Conservation (phyloP, 2,888 invertebrate species). For the Dryobota labecula region DNA sequence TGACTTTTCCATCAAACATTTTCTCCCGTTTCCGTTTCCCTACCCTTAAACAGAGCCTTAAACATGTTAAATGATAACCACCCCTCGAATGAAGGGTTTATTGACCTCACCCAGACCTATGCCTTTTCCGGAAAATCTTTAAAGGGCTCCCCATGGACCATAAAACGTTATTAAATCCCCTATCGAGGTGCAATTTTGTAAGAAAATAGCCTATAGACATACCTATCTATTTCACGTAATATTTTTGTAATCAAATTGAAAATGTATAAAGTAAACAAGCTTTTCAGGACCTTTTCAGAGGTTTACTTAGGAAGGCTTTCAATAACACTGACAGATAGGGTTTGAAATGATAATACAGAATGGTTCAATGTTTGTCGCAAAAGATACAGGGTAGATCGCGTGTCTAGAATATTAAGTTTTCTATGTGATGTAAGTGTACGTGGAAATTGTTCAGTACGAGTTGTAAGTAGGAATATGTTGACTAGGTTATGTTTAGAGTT, state of each 20-base stretch:
- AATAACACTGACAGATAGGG: constrained; percentile 43
- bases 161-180: constrained; percentile 16
- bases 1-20: not conserved
- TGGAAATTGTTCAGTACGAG: not conserved
- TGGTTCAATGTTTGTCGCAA: constrained; percentile 8
- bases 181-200: not conserved
- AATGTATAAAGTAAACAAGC: constrained; percentile 22
- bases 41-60: constrained; percentile 17
- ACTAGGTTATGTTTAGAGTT: not conserved
- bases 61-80: constrained; percentile 37
- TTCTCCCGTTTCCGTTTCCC: not conserved
- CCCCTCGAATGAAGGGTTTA: constrained; percentile 46
- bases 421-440: constrained; percentile 28
- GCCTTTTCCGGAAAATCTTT: constrained; percentile 41
- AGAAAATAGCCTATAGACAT: constrained; percentile 8
- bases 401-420: constrained; percentile 16
- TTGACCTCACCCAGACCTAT: constrained; percentile 51
- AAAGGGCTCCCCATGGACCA: constrained; percentile 14
- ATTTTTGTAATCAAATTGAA: constrained; percentile 12
- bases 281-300: constrained; percentile 15
- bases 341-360: constrained; percentile 23
- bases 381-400: constrained; percentile 1
- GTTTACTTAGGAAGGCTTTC: constrained; percentile 37
- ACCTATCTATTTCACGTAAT: not conserved
- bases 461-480: not conserved